Conservation (phyloP, 1,140 invertebrate genomes). For the Homalodisca vitripennis region DNA sequence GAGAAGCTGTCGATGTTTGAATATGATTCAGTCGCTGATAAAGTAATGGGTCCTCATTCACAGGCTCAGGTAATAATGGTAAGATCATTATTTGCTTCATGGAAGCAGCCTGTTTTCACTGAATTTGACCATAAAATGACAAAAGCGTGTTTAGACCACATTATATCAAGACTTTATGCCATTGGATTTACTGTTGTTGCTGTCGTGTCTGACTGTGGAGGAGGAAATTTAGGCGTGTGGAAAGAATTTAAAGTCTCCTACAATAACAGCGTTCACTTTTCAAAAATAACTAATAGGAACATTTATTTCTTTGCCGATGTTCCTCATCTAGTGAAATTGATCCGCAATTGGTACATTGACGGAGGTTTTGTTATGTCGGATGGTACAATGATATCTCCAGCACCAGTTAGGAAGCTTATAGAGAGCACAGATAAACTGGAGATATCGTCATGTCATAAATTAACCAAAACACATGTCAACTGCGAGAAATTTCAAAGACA, state of each 20-base stretch:
- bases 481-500: background rate
- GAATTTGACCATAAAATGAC: slow-evolving; percentile 46
- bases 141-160: slow-evolving; percentile 40
- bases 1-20: slow-evolving; percentile 43
- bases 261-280: slow-evolving; percentile 30
- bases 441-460: background rate
- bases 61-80: slow-evolving; percentile 34
- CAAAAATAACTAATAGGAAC: slow-evolving; percentile 36
- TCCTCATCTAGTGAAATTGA: slow-evolving; percentile 42
- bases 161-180: slow-evolving; percentile 42
- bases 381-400: background rate
- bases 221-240: slow-evolving; percentile 44
- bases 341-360: slow-evolving; percentile 11
- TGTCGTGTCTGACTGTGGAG: slow-evolving; percentile 45
- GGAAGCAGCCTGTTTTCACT: slow-evolving; percentile 47
- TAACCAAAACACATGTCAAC: background rate
- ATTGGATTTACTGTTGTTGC: slow-evolving; percentile 43
- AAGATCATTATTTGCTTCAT: slow-evolving; percentile 43
- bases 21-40: slow-evolving; percentile 44
- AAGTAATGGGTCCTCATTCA: slow-evolving; percentile 32
- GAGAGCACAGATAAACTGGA: background rate
- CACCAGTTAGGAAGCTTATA: background rate
- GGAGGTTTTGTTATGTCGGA: background rate
- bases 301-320: slow-evolving; percentile 41
- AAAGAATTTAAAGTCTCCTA: slow-evolving; percentile 40